These are phyloP conservation scores for Pangasianodon gigas DNA, from an alignment of 2,113 vertebrate genomes.

Conservation along the genomic window DNA sequence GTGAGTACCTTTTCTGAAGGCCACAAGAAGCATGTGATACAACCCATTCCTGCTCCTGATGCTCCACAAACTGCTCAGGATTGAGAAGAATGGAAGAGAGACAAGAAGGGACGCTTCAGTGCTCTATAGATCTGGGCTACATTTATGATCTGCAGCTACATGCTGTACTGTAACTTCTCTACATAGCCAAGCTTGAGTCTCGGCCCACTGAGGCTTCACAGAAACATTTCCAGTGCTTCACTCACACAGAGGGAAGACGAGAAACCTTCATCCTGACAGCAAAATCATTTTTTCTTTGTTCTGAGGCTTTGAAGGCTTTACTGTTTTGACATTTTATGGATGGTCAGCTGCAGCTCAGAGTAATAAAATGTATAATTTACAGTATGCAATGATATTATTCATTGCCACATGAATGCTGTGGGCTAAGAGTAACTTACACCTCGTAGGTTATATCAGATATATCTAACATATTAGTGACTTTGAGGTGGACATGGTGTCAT, in stretches of 20 bases:
- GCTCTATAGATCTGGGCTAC: not conserved
- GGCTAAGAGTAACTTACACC: not conserved
- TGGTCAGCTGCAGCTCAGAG: constrained; percentile 42
- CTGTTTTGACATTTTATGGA: constrained; percentile 45
- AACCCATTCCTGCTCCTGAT: not conserved
- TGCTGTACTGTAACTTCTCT: constrained; percentile 28
- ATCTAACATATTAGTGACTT: constrained; percentile 21
- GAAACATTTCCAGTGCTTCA: constrained; percentile 6
- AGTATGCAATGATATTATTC: constrained; percentile 36
- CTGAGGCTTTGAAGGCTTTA: constrained; percentile 37
- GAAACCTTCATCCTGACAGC: constrained; percentile 32
- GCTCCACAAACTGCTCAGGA: not conserved
- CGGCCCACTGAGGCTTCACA: not conserved
- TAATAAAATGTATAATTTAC: constrained; percentile 48
- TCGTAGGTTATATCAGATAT: constrained; percentile 15
- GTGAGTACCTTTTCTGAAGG: not conserved
- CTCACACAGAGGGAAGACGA: constrained; percentile 23
- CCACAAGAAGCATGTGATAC: not conserved
- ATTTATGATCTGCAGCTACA: constrained; percentile 17
- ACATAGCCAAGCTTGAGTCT: not conserved
- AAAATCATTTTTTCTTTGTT: constrained; percentile 39
- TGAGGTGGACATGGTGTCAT: constrained; percentile 19
- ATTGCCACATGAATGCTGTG: constrained; percentile 39
- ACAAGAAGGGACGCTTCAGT: not conserved
- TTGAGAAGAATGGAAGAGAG: not conserved